These are phyloP conservation scores for Ormyrus thymus DNA, from an alignment of 2,888 invertebrate genomes.

Conservation along the genomic window DNA sequence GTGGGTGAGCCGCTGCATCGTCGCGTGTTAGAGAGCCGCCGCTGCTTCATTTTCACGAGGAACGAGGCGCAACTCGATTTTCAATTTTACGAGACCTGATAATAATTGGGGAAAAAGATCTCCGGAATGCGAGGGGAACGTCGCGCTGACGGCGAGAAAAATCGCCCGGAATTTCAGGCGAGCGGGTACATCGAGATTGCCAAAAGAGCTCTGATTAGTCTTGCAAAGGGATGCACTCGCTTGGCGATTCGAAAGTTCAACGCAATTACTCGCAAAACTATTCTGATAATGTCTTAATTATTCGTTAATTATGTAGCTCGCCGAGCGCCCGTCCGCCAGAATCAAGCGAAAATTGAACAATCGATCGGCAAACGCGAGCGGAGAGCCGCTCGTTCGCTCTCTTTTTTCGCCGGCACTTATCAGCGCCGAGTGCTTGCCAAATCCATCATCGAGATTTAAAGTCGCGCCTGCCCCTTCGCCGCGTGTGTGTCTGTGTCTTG, in stretches of 20 bases:
- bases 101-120: constrained; percentile 26
- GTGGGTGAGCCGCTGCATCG: neutral
- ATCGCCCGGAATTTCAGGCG: neutral
- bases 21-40: neutral
- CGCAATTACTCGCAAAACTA: no score
- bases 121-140: neutral
- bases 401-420: constrained; percentile 8
- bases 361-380: no score
- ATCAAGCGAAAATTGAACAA: no score
- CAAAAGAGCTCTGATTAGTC: no score
- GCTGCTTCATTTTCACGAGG: constrained; percentile 41
- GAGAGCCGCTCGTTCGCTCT: no score
- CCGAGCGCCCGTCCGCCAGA: no score
- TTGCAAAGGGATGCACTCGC: no score
- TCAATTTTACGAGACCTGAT: constrained; percentile 50
- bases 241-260: no score
- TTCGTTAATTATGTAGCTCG: no score
- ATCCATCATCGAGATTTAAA: constrained; percentile 36
- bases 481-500: neutral
- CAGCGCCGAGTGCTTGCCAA: constrained; percentile 17
- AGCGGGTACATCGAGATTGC: no score
- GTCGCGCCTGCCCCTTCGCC: neutral
- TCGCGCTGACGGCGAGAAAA: neutral
- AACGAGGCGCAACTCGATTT: constrained; percentile 58
- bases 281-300: no score